A percentile compares a stretch with the other conserved stretches of the same genome.
Evolutionary conservation across 2,888 invertebrate genomes (phyloP).

Genomic region (Willowsia nigromaculata): DNA sequence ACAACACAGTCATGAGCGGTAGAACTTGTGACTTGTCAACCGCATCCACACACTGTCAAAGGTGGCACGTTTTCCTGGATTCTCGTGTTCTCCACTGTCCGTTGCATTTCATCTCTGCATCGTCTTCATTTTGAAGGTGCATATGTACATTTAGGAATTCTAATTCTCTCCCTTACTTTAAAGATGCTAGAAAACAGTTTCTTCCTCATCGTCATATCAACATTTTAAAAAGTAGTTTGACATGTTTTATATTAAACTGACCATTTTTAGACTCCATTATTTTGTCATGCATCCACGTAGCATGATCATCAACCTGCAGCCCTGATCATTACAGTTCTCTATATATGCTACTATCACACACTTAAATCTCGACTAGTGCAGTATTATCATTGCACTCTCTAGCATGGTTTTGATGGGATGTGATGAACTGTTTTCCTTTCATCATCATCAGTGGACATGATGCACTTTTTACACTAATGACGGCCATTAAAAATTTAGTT

Average conservation of each 20-base stretch:
- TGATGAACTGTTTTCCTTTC: slow-evolving; percentile 31
- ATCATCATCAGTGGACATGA: slow-evolving; percentile 19
- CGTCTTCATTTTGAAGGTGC: neutral
- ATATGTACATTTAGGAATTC: neutral
- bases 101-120: neutral
- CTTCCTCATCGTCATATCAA: neutral
- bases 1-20: neutral
- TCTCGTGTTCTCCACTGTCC: neutral
- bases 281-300: neutral
- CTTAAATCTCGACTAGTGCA: neutral
- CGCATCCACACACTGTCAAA: neutral
- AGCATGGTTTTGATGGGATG: neutral
- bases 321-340: neutral
- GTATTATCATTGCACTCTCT: neutral
- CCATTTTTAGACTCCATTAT: slow-evolving; percentile 50
- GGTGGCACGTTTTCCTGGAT: slow-evolving; percentile 29
- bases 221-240: slow-evolving; percentile 53
- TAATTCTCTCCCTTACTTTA: neutral
- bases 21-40: neutral
- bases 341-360: neutral
- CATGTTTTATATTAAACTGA: slow-evolving; percentile 62
- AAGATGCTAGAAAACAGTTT: neutral
- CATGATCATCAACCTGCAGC: neutral
- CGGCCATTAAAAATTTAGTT: slow-evolving; percentile 52
- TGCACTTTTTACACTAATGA: slow-evolving; percentile 56